Conservation (phyloP, 2,113 vertebrate genomes). For the Alethe diademata region DNA sequence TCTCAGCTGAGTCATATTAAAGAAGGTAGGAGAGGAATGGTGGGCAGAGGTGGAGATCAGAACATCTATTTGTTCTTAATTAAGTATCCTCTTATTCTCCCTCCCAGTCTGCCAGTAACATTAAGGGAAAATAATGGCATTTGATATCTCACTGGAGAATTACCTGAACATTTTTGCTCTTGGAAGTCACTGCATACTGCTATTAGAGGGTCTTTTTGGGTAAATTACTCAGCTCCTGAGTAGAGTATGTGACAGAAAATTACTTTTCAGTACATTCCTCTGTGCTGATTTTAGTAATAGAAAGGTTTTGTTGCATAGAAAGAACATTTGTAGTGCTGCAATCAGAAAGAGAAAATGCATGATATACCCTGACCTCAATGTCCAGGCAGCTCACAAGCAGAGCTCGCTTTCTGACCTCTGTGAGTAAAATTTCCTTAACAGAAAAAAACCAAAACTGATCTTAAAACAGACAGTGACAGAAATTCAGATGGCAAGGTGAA, state of each 20-base stretch:
- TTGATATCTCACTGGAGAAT: background rate
- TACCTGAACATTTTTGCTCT: conserved; percentile 4
- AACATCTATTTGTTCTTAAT: conserved; percentile 26
- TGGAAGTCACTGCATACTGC: background rate
- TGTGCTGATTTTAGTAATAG: background rate
- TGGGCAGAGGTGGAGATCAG: background rate
- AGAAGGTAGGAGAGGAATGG: background rate
- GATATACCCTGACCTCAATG: background rate
- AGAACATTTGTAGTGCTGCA: background rate
- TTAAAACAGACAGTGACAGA: background rate
- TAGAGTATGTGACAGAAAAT: background rate
- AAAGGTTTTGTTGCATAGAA: background rate
- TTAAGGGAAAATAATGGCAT: conserved; percentile 20
- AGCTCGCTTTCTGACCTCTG: background rate
- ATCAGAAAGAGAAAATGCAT: background rate
- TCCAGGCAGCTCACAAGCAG: background rate
- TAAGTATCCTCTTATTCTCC: background rate
- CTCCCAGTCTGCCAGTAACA: background rate
- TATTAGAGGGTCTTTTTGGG: background rate
- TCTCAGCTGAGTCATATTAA: background rate
- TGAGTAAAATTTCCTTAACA: background rate
- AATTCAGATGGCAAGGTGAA: background rate
- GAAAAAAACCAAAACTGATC: background rate
- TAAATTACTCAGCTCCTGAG: background rate
- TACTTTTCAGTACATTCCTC: background rate